A percentile compares a stretch with the other conserved stretches of the same genome.
Evolutionary conservation across 2,113 vertebrate genomes (phyloP).

Genomic region (Ivindomyrus marchei): DNA sequence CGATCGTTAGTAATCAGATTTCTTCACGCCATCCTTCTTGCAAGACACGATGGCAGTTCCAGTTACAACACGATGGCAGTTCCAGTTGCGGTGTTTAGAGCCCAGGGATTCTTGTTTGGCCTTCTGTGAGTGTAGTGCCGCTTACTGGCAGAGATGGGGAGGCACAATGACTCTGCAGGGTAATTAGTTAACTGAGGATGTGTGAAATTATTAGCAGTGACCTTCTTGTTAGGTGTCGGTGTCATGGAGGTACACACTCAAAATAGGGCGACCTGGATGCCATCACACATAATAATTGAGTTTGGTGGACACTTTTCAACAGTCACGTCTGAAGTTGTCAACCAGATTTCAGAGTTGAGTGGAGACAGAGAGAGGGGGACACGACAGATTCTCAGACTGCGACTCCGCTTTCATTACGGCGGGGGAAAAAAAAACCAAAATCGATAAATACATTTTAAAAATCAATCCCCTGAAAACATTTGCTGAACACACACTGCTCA

Average conservation of each 20-base stretch:
- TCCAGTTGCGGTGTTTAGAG: not conserved
- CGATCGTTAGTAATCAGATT: not conserved
- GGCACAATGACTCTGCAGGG: not conserved
- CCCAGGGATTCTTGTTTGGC: not conserved
- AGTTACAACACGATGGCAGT: not conserved
- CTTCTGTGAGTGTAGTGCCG: not conserved
- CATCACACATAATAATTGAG: not conserved
- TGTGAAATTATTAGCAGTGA: not conserved
- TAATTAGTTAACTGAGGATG: not conserved
- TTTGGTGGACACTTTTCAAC: not conserved
- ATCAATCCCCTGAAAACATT: not conserved
- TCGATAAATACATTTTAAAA: constrained; percentile 10
- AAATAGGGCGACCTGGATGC: not conserved
- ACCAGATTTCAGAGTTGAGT: not conserved
- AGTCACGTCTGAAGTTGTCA: not conserved
- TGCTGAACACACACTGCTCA: constrained; percentile 1
- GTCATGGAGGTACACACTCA: not conserved
- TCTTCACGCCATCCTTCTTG: not conserved
- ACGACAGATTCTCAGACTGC: not conserved
- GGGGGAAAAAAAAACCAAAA: not conserved
- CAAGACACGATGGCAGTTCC: not conserved
- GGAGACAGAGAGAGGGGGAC: not conserved
- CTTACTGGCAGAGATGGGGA: not conserved
- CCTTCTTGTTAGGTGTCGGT: not conserved
- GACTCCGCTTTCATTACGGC: not conserved